A percentile compares a stretch with the other conserved stretches of the same genome.
Evolutionary conservation across 2,113 vertebrate species (phyloP).

Genomic region (Crotalus tigris): DNA sequence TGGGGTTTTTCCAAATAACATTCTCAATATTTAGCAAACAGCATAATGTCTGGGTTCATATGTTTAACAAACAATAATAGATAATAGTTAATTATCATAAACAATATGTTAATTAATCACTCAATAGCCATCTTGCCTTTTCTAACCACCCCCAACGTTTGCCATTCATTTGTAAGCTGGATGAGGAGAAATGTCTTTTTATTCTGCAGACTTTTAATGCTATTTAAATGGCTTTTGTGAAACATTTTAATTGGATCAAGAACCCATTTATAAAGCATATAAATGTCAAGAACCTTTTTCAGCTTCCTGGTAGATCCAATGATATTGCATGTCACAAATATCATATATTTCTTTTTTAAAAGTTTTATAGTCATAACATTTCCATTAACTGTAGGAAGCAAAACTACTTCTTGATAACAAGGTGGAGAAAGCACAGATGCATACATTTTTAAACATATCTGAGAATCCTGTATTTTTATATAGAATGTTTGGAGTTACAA

Average conservation of each 20-base stretch:
- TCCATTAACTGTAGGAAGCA: not conserved
- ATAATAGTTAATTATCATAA: too few relatives aligned
- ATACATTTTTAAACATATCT: not conserved
- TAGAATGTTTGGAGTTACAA: not conserved
- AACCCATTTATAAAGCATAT: conserved; percentile 3
- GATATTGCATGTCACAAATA: not conserved
- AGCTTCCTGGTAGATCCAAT: not conserved
- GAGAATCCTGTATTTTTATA: not conserved
- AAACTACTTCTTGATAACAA: not conserved
- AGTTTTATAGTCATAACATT: conserved; percentile 5
- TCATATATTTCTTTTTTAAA: not conserved
- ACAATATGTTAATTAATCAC: too few relatives aligned
- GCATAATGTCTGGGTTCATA: too few relatives aligned
- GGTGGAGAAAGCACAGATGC: not conserved
- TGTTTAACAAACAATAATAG: too few relatives aligned
- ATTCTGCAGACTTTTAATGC: not conserved
- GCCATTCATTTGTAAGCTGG: not conserved
- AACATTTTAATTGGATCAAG: not conserved
- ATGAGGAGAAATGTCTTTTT: not conserved
- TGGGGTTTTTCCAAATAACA: too few relatives aligned
- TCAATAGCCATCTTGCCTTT: not conserved
- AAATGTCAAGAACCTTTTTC: not conserved
- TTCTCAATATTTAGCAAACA: too few relatives aligned
- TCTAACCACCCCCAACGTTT: not conserved
- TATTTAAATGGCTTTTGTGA: conserved; percentile 4